These are phyloP conservation scores for Aporrectodea caliginosa DNA, from an alignment of 1,140 invertebrate species.

Conservation along the genomic window DNA sequence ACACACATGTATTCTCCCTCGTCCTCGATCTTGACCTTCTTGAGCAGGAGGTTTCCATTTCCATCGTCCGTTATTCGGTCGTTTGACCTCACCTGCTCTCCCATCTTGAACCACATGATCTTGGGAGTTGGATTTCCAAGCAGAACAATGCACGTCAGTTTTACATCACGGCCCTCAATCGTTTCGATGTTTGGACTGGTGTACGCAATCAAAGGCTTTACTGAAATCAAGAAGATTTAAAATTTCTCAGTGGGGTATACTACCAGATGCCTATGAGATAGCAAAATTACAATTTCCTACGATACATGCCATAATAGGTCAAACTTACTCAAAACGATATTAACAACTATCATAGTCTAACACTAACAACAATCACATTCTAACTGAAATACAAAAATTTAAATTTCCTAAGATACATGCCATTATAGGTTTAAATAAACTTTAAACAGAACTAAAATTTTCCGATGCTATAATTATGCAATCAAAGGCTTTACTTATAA, in stretches of 20 bases:
- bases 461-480: no score
- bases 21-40: conserved; percentile 43
- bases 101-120: conserved; percentile 55
- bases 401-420: no score
- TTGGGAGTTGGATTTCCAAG: conserved; percentile 56
- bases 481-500: no score
- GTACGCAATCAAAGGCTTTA: conserved; percentile 49
- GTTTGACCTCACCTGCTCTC: conserved; percentile 36
- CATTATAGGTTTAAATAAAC: no score
- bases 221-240: conserved; percentile 40
- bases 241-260: conserved; percentile 20
- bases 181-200: conserved; percentile 46
- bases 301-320: no score
- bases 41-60: conserved; percentile 41
- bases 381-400: no score
- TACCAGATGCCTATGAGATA: conserved; percentile 1
- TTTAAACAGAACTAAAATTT: no score
- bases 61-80: conserved; percentile 33
- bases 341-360: no score
- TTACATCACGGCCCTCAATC: conserved; percentile 41
- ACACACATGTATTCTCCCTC: conserved; percentile 56
- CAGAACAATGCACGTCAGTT: conserved; percentile 53
- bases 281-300: no score
- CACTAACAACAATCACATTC: no score
- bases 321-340: no score